Conservation (phyloP, 2,113 vertebrate species). For the Eulacestoma nigropectus region DNA sequence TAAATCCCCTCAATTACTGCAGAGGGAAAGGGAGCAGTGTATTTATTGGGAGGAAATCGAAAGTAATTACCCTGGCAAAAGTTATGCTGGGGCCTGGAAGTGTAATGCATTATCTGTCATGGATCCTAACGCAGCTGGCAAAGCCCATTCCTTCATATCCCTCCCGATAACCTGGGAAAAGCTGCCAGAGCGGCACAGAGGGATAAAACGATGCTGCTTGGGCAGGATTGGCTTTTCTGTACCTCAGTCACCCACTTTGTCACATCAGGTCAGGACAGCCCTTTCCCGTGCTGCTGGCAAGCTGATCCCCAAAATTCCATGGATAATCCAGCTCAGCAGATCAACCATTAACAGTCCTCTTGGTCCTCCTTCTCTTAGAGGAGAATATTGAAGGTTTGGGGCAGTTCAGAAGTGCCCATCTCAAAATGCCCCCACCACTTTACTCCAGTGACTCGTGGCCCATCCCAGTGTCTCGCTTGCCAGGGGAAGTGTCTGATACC, state of each 20-base stretch:
- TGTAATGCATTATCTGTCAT: neutral
- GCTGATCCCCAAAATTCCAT: neutral
- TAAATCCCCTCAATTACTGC: slow-evolving; percentile 63
- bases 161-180: neutral
- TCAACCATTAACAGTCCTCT: neutral
- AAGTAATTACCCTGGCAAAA: slow-evolving; percentile 56
- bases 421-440: neutral
- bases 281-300: accelerated
- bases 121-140: neutral
- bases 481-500: neutral
- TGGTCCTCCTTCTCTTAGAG: neutral
- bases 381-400: neutral
- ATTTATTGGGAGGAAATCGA: slow-evolving; percentile 62
- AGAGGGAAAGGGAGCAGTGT: slow-evolving; percentile 19
- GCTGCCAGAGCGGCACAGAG: neutral
- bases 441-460: neutral
- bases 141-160: neutral
- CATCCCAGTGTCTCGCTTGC: neutral
- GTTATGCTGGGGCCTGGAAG: neutral
- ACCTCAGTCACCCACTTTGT: accelerated
- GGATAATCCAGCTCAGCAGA: neutral
- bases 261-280: neutral
- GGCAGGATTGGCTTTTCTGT: too few relatives aligned
- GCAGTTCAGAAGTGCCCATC: neutral
- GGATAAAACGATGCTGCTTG: accelerated